Evolutionary conservation across 2,113 vertebrate species (phyloP).

Genomic region (Piaya cayana): DNA sequence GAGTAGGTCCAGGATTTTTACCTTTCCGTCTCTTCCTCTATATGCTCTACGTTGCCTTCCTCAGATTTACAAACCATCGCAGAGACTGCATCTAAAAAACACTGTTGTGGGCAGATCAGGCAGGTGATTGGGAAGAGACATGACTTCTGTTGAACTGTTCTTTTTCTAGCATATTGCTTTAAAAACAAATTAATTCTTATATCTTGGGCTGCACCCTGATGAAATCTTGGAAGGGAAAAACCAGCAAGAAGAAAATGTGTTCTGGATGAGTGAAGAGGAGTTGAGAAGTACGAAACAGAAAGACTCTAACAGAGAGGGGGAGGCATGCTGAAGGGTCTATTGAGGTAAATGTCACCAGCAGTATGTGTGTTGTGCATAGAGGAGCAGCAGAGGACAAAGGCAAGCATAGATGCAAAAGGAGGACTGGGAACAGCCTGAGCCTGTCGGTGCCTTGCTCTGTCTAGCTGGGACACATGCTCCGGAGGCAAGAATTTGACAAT

Average conservation of each 20-base stretch:
- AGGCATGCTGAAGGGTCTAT: not conserved
- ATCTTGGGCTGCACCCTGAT: not conserved
- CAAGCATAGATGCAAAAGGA: not conserved
- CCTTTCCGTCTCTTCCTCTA: not conserved
- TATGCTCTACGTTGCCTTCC: not conserved
- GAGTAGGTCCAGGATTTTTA: not conserved
- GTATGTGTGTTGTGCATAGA: not conserved
- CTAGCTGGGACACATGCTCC: not conserved
- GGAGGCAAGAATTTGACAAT: constrained; percentile 30
- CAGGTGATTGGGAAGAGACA: not conserved
- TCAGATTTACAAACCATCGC: not conserved
- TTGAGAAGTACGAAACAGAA: not conserved
- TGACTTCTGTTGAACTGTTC: not conserved
- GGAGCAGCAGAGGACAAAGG: not conserved
- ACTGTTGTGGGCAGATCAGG: not conserved
- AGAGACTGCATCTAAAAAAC: not conserved
- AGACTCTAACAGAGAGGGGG: not conserved
- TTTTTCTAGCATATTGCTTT: not conserved
- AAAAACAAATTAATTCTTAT: not conserved
- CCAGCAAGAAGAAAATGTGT: not conserved
- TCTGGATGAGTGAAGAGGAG: not conserved
- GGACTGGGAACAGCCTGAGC: constrained; percentile 2
- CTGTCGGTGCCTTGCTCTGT: not conserved
- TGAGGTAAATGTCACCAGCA: not conserved
- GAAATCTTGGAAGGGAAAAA: not conserved